These are phyloP conservation scores for Melanophora roralis DNA, from an alignment of 2,888 invertebrate species.

Conservation along the genomic window DNA sequence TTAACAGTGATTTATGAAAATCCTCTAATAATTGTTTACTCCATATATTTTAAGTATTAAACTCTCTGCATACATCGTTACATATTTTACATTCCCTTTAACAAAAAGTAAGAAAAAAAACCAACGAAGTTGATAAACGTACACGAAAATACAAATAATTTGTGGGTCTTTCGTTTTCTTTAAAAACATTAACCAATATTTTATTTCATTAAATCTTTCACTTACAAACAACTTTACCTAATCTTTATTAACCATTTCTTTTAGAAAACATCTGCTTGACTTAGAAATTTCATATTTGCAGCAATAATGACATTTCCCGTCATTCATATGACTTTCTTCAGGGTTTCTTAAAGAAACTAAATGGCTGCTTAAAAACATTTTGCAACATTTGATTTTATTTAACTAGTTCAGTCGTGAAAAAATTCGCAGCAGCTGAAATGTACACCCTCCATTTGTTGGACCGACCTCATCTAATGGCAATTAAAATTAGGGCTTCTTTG, in stretches of 20 bases:
- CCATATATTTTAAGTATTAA: too few relatives aligned
- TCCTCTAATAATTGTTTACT: too few relatives aligned
- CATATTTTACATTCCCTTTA: neutral
- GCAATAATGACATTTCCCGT: conserved; percentile 30
- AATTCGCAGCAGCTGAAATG: neutral
- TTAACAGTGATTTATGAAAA: too few relatives aligned
- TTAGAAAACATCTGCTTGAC: neutral
- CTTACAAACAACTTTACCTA: neutral
- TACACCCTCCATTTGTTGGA: neutral
- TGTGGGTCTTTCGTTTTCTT: neutral
- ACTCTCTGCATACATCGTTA: too few relatives aligned
- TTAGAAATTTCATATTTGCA: conserved; percentile 20
- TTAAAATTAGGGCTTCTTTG: conserved; percentile 11
- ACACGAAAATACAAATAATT: neutral
- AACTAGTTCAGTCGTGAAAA: neutral
- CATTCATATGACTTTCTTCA: neutral
- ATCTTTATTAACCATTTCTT: neutral
- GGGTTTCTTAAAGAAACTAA: neutral
- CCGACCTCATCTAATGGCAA: neutral
- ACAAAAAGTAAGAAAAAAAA: neutral
- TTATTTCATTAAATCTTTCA: neutral
- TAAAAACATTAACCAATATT: neutral
- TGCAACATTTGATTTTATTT: neutral
- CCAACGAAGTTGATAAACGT: too few relatives aligned
- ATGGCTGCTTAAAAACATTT: neutral